Percentiles rank a stretch among this genome's conserved stretches.
Evolutionary conservation across 1,140 invertebrate species (phyloP).

Genomic region (Ips nitidus): DNA sequence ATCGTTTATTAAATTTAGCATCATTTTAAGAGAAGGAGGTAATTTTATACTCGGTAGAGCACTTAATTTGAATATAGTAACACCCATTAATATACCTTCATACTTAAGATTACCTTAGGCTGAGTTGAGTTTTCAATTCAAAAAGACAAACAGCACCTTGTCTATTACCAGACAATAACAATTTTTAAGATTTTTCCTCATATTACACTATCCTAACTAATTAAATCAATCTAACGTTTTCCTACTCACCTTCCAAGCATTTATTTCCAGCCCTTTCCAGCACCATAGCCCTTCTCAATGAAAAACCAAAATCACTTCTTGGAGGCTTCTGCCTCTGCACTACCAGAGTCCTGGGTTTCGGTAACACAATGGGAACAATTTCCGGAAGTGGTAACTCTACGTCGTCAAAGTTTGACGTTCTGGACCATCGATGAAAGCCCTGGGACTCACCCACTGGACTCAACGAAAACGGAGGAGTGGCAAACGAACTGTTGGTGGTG

Average conservation of each 20-base stretch:
- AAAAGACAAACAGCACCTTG: too few species aligned
- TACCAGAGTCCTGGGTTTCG: conserved; percentile 72
- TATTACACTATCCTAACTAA: background rate
- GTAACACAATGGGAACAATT: conserved; percentile 71
- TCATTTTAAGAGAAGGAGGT: too few species aligned
- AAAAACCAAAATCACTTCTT: conserved; percentile 92
- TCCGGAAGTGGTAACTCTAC: conserved; percentile 76
- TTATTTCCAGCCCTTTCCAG: conserved; percentile 59
- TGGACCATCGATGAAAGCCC: conserved; percentile 73
- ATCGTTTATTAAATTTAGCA: too few species aligned
- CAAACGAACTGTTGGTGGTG: conserved; percentile 79
- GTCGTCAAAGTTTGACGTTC: conserved; percentile 71
- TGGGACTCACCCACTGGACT: conserved; percentile 82
- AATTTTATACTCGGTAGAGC: too few species aligned
- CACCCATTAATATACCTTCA: too few species aligned
- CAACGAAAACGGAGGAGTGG: conserved; percentile 78
- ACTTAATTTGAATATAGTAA: too few species aligned
- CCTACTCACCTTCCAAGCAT: conserved; percentile 26
- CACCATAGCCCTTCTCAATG: conserved; percentile 82
- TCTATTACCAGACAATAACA: too few species aligned
- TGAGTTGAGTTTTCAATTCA: too few species aligned
- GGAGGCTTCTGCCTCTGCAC: conserved; percentile 82
- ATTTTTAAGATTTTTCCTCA: background rate
- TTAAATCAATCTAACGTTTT: too few species aligned
- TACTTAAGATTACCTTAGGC: too few species aligned